Evolutionary conservation across 2,888 invertebrate species (phyloP).

Genomic region (Pseudanteris insignis): DNA sequence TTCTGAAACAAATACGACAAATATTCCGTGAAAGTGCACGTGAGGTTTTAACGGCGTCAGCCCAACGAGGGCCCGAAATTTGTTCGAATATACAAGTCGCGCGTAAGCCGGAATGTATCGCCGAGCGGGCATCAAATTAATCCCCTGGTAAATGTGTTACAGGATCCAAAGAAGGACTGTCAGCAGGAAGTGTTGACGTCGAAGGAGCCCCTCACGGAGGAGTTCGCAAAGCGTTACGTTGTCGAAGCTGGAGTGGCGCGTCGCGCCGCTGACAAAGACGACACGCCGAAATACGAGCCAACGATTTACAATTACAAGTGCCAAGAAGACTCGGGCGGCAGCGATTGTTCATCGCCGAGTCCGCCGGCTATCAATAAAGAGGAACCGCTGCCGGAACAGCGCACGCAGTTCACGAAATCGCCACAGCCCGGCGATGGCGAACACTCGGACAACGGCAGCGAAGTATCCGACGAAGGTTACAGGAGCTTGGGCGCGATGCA

Average conservation of each 20-base stretch:
- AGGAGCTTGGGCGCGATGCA: conserved; percentile 80
- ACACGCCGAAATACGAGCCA: conserved; percentile 61
- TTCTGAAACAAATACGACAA: too few species aligned
- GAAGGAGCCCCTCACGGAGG: conserved; percentile 57
- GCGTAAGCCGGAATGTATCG: too few species aligned
- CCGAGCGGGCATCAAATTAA: too few species aligned
- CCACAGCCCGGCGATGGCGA: conserved; percentile 58
- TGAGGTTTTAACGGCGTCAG: too few species aligned
- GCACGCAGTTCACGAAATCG: conserved; percentile 53
- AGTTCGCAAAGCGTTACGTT: conserved; percentile 59
- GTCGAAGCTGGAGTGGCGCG: conserved; percentile 62
- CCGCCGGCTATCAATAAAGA: conserved; percentile 51
- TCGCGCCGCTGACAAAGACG: conserved; percentile 55
- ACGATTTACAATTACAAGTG: conserved; percentile 62
- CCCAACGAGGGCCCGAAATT: too few species aligned
- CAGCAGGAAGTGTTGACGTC: conserved; percentile 52
- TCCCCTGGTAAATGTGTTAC: conserved; percentile 25
- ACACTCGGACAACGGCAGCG: conserved; percentile 79
- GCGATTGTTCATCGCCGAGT: conserved; percentile 56
- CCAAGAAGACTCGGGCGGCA: conserved; percentile 57
- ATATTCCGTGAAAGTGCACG: too few species aligned
- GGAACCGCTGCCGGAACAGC: conserved; percentile 50
- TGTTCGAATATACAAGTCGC: too few species aligned
- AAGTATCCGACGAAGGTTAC: conserved; percentile 87
- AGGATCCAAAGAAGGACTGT: conserved; percentile 58